Conservation (phyloP, 1,140 invertebrate species). For the Rhagoletis pomonella region DNA sequence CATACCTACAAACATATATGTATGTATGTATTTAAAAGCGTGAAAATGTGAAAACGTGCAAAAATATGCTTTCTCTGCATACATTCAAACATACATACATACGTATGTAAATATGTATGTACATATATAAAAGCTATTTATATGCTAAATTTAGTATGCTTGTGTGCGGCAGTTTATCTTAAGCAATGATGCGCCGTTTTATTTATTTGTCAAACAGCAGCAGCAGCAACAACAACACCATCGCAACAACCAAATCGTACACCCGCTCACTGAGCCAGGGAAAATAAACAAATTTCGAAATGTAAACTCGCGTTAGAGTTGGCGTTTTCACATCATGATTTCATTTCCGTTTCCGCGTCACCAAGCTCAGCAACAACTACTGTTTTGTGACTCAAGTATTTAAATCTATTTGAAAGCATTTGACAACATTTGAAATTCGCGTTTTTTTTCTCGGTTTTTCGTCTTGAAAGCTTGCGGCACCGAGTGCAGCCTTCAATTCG, state of each 20-base stretch:
- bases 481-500: too few species aligned
- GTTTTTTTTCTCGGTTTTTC: not conserved
- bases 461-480: too few species aligned
- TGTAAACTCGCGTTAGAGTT: slow-evolving; percentile 26
- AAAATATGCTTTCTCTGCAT: not conserved
- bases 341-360: slow-evolving; percentile 28
- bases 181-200: slow-evolving; percentile 14
- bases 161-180: not conserved
- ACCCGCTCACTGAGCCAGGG: not conserved
- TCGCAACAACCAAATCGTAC: not conserved
- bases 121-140: not conserved
- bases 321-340: slow-evolving; percentile 15
- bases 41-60: slow-evolving; percentile 3
- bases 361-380: not conserved
- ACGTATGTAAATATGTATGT: not conserved
- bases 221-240: not conserved
- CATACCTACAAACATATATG: too few species aligned
- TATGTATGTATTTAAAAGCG: not conserved
- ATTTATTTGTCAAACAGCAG: not conserved
- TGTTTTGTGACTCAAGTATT: not conserved
- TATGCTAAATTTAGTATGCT: not conserved
- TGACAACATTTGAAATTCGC: not conserved
- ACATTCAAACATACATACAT: too few species aligned
- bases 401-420: slow-evolving; percentile 20
- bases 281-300: slow-evolving; percentile 45